Conservation (phyloP, 2,888 invertebrate genomes). For the Drosophila falleni region DNA sequence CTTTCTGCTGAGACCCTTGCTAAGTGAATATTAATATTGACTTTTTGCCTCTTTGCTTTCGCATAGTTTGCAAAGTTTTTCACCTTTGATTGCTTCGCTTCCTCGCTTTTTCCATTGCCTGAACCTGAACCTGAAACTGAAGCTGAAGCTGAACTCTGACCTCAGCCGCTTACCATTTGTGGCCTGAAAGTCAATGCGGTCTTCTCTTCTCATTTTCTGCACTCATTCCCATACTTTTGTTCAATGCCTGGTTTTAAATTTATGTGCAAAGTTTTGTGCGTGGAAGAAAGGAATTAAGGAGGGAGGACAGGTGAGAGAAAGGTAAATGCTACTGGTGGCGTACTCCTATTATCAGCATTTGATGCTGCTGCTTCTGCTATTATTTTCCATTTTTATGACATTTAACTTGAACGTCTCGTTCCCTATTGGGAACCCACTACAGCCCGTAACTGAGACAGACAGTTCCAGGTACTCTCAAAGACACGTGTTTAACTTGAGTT, state of each 20-base stretch:
- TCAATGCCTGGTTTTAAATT: conserved; percentile 62
- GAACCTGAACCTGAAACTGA: conserved; percentile 37
- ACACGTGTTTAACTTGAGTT: conserved; percentile 31
- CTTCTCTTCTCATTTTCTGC: background rate
- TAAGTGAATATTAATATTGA: conserved; percentile 81
- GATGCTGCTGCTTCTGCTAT: conserved; percentile 53
- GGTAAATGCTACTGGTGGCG: conserved; percentile 22
- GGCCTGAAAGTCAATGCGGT: conserved; percentile 69
- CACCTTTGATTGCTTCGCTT: conserved; percentile 78
- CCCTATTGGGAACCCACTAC: conserved; percentile 1
- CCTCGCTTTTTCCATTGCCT: conserved; percentile 26
- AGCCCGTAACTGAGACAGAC: conserved; percentile 8
- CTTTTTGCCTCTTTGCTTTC: conserved; percentile 69
- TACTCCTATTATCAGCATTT: conserved; percentile 71
- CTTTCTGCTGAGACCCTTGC: conserved; percentile 17
- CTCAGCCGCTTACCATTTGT: conserved; percentile 75
- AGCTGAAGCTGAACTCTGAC: conserved; percentile 59
- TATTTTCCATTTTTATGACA: conserved; percentile 77
- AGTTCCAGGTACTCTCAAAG: conserved; percentile 18
- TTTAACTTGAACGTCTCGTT: conserved; percentile 52
- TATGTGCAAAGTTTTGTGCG: conserved; percentile 78
- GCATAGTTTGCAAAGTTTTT: conserved; percentile 79
- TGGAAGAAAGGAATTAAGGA: conserved; percentile 5
- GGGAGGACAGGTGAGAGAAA: background rate
- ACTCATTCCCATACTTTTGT: conserved; percentile 41